Conservation (phyloP, 2,888 invertebrate genomes). For the Bruchidius siliquastri region DNA sequence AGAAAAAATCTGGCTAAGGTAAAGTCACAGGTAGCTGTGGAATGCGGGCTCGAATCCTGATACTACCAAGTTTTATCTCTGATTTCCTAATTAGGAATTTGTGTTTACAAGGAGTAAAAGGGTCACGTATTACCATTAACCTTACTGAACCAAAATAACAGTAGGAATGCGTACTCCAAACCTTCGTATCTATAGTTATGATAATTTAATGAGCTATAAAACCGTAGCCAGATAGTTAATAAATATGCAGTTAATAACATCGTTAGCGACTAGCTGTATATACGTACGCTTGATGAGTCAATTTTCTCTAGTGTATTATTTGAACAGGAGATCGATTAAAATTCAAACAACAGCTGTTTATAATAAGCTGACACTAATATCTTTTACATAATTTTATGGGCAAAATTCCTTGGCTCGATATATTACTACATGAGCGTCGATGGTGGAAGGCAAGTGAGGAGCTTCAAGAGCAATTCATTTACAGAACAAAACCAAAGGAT, state of each 20-base stretch:
- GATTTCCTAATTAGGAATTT: no score
- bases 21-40: no score
- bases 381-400: neutral
- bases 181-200: neutral
- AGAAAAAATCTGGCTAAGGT: no score
- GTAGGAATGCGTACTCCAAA: neutral
- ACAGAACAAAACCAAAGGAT: neutral
- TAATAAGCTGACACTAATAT: neutral
- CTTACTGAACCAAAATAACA: neutral
- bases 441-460: neutral
- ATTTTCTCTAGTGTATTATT: neutral
- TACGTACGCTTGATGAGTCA: neutral
- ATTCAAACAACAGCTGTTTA: neutral
- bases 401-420: neutral
- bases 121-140: neutral
- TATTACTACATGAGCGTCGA: neutral
- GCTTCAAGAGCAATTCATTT: neutral
- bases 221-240: neutral
- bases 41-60: no score
- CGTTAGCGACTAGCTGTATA: neutral
- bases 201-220: neutral
- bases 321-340: neutral
- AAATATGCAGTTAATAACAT: neutral
- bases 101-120: neutral
- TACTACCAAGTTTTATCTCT: no score